These are phyloP conservation scores for Drosophila ananassae DNA, from an alignment of 1,140 invertebrate genomes.

Conservation along the genomic window DNA sequence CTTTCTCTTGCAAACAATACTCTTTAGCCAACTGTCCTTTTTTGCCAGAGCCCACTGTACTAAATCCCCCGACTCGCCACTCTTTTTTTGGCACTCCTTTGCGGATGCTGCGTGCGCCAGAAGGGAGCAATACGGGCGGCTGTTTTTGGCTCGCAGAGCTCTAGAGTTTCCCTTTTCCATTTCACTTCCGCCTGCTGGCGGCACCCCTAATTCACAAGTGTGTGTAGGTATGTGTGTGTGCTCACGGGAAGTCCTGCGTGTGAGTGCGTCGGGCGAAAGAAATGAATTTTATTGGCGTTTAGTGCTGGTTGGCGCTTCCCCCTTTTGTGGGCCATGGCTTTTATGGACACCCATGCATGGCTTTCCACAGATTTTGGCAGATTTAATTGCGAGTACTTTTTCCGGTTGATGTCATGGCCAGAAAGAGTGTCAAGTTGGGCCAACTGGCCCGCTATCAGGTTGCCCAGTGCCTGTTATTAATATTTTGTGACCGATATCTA, in stretches of 20 bases:
- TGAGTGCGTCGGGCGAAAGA: no score
- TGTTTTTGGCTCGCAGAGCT: not conserved
- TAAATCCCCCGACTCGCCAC: conserved; percentile 44
- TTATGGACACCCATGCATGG: no score
- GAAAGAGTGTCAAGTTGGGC: no score
- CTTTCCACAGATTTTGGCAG: no score
- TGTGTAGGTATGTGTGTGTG: conserved; percentile 22
- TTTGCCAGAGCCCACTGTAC: conserved; percentile 14
- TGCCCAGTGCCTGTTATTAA: no score
- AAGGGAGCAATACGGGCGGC: not conserved
- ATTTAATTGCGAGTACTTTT: no score
- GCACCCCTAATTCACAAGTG: conserved; percentile 38
- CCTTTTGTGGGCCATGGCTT: not conserved
- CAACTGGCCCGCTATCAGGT: no score
- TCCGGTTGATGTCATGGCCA: no score
- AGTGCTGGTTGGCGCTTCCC: conserved; percentile 60
- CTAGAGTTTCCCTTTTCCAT: conserved; percentile 66
- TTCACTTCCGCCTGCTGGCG: conserved; percentile 45
- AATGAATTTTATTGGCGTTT: conserved; percentile 64
- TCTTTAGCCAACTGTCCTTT: not conserved
- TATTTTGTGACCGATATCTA: no score
- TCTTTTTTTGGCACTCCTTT: conserved; percentile 51
- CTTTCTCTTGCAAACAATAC: no score
- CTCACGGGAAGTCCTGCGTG: conserved; percentile 5
- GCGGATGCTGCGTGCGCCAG: conserved; percentile 46